Percentiles rank a stretch among this genome's conserved stretches.
These are phyloP conservation scores for Melanogrammus aeglefinus DNA, from an alignment of 2,797 vertebrate species.

Conservation along the genomic window DNA sequence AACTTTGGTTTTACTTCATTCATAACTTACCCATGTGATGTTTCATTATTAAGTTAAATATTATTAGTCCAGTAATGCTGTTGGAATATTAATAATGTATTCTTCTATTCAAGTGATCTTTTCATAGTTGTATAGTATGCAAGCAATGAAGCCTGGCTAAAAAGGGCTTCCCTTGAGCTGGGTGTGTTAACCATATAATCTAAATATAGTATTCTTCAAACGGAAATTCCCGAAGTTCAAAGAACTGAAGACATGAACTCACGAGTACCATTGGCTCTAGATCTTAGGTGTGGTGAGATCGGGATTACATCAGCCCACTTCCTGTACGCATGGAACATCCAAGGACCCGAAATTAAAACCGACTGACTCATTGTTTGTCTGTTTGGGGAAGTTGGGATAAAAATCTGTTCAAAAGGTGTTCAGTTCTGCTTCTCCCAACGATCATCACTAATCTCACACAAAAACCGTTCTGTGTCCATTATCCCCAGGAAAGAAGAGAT, in stretches of 20 bases:
- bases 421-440: not conserved
- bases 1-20: not conserved
- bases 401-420: not conserved
- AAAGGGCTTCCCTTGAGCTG: not conserved
- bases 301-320: not conserved
- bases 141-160: not conserved
- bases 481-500: not conserved
- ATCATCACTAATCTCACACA: not conserved
- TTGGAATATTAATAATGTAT: not conserved
- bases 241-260: not conserved
- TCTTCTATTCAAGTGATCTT: not conserved
- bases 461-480: not conserved
- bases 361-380: not conserved
- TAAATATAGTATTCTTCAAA: not conserved
- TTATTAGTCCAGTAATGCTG: not conserved
- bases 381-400: not conserved
- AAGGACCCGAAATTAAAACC: slow-evolving; percentile 1
- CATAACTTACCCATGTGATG: not conserved
- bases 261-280: not conserved
- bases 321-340: not conserved
- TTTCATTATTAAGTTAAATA: not conserved
- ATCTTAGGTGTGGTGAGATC: not conserved
- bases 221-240: not conserved
- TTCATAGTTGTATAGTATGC: not conserved
- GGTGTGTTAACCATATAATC: not conserved